phyloP scores from a whole-genome alignment of 2,888 invertebrate genomes.

The Dasypolia templi region DNA sequence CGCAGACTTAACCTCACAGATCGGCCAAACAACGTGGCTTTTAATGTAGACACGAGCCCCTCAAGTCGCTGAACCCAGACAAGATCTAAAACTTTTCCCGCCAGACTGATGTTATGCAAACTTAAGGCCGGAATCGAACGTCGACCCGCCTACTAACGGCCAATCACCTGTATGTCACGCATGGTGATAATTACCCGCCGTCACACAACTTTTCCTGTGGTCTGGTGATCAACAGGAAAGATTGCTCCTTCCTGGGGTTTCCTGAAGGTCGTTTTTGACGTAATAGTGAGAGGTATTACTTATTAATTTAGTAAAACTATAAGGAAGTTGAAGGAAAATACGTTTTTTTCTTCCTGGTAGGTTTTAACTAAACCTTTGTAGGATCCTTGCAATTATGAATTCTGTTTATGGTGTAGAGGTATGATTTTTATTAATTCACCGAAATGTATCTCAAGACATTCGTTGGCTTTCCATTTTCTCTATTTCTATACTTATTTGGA shows the following conservation, averaged over 20 bases:
- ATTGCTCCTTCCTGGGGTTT: constrained; percentile 17
- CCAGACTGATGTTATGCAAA: constrained; percentile 56
- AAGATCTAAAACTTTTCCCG: constrained; percentile 38
- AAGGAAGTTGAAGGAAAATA: not conserved
- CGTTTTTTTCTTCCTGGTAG: not conserved
- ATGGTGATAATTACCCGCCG: constrained; percentile 32
- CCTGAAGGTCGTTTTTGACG: constrained; percentile 27
- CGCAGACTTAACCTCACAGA: not conserved
- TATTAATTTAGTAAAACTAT: not conserved
- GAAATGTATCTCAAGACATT: not conserved
- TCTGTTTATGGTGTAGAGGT: not conserved
- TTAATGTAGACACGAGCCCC: not conserved
- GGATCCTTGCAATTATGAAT: too few species aligned
- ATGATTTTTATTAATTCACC: not conserved
- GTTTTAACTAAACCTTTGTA: not conserved
- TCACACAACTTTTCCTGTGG: constrained; percentile 19
- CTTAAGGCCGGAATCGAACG: constrained; percentile 54
- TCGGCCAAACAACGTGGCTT: not conserved
- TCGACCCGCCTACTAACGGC: constrained; percentile 59
- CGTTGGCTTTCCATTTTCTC: not conserved
- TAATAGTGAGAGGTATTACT: constrained; percentile 18
- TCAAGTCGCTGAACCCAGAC: constrained; percentile 35
- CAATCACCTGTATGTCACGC: constrained; percentile 67
- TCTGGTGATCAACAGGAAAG: constrained; percentile 11
- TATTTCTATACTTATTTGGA: not conserved